Percentiles rank a stretch among this genome's conserved stretches.
Conservation (phyloP, 2,888 invertebrate species). For the Piscicola geometra region DNA sequence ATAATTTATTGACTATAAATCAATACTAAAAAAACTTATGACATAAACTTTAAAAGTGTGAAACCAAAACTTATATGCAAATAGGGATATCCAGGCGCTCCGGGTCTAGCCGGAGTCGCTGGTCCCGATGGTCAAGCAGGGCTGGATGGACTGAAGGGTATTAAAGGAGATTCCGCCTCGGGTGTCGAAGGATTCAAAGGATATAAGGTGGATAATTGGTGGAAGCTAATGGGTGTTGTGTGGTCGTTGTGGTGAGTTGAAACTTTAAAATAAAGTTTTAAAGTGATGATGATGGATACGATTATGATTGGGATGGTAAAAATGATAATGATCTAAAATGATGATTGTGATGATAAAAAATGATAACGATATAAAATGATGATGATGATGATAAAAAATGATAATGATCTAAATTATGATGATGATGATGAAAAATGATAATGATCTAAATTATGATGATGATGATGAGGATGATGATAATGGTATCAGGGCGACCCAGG, state of each 20-base stretch:
- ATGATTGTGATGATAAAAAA: no score
- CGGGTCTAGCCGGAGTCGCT: slow-evolving; percentile 67
- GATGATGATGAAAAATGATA: slow-evolving; percentile 12
- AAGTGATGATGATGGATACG: no score
- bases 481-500: slow-evolving; percentile 12
- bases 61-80: no score
- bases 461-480: neutral
- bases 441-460: neutral
- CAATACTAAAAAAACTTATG: no score
- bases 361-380: no score
- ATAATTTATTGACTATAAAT: no score
- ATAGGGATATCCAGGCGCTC: slow-evolving; percentile 44
- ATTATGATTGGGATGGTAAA: no score
- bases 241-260: neutral
- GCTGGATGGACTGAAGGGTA: slow-evolving; percentile 64
- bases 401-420: neutral
- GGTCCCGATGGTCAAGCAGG: slow-evolving; percentile 88
- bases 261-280: neutral
- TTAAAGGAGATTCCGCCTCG: slow-evolving; percentile 1
- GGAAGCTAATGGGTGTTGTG: neutral
- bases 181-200: neutral
- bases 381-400: neutral
- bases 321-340: no score
- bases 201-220: neutral
- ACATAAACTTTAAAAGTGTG: neutral